phyloP scores from a whole-genome alignment of 2,113 vertebrate species.

The Rhizomys pruinosus region DNA sequence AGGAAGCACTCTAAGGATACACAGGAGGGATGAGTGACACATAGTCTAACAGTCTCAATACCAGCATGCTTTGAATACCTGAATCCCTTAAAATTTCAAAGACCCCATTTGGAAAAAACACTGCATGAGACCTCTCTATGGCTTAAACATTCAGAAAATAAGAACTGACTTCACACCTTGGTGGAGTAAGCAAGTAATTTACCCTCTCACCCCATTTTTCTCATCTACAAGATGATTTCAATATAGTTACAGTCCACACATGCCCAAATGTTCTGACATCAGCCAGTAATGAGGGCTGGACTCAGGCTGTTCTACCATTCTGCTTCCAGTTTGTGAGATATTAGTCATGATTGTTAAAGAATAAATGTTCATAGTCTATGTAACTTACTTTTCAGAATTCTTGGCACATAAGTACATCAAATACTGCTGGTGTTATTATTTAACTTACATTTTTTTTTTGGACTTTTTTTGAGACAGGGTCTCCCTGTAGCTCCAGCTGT shows the following conservation, averaged over 20 bases:
- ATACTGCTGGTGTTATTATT: not conserved
- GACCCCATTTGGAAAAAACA: not conserved
- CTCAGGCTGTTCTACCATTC: not conserved
- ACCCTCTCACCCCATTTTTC: not conserved
- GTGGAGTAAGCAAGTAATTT: not conserved
- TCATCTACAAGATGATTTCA: conserved; percentile 11
- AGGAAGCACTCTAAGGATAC: not conserved
- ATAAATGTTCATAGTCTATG: not conserved
- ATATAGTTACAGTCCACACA: not conserved
- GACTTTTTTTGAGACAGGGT: no score
- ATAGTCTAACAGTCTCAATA: not conserved
- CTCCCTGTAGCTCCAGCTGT: no score
- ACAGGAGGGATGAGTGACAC: not conserved
- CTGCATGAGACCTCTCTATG: not conserved
- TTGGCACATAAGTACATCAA: not conserved
- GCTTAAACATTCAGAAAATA: not conserved
- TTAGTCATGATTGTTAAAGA: not conserved
- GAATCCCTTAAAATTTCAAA: not conserved
- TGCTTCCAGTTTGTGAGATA: not conserved
- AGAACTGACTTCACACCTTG: not conserved
- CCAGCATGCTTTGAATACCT: not conserved
- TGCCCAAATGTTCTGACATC: not conserved
- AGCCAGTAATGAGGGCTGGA: not conserved
- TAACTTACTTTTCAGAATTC: not conserved
- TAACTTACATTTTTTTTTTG: not conserved